These are phyloP conservation scores for Clarias batrachus DNA, from an alignment of 2,113 vertebrate species.

Conservation along the genomic window DNA sequence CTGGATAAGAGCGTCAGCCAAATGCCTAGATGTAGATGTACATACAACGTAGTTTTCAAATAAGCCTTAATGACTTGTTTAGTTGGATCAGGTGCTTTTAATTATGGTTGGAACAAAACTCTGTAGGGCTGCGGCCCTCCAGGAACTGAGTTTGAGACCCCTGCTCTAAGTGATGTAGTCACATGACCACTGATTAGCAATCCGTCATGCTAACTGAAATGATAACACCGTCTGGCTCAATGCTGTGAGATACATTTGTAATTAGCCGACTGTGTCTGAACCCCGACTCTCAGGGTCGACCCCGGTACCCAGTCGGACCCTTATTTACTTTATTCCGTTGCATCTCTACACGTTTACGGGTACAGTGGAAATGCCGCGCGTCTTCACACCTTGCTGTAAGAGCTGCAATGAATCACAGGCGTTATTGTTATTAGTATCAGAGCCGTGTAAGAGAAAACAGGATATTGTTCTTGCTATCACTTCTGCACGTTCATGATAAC, in stretches of 20 bases:
- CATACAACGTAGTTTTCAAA: no score
- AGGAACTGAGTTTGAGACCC: no score
- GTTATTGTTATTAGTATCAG: slow-evolving; percentile 6
- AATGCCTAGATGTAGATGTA: no score
- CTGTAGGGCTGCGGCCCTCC: no score
- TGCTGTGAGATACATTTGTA: neutral
- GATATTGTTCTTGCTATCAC: slow-evolving; percentile 26
- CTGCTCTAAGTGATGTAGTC: neutral
- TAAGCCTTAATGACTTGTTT: no score
- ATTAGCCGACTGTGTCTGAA: neutral
- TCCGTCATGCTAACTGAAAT: neutral
- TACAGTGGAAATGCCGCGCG: neutral
- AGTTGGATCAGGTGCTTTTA: no score
- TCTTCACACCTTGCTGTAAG: neutral
- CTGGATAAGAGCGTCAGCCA: no score
- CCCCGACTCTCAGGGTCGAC: neutral
- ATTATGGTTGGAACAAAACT: no score
- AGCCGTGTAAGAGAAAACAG: slow-evolving; percentile 2
- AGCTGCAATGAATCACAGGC: neutral
- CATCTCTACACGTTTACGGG: neutral
- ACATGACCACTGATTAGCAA: neutral
- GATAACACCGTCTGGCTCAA: neutral
- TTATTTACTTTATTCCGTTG: neutral
- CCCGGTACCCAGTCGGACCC: neutral
- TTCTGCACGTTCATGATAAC: slow-evolving; percentile 12